Conservation (phyloP, 2,888 invertebrate species). For the Lepidochitona cinerea region DNA sequence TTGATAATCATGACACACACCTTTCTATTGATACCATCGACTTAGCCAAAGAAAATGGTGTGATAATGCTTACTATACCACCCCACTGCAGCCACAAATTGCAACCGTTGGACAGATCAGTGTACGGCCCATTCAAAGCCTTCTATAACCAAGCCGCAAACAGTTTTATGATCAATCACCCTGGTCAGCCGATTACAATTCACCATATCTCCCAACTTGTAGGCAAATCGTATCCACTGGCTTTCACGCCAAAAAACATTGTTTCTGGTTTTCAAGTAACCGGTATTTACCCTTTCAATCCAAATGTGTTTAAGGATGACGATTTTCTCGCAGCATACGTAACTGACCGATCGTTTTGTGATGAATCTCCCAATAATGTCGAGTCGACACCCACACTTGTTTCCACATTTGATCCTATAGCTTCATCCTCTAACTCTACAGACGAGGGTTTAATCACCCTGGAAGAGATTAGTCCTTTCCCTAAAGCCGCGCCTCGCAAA, state of each 20-base stretch:
- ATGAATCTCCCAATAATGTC: not conserved
- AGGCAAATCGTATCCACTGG: not conserved
- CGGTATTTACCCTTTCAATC: not conserved
- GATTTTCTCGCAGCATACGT: not conserved
- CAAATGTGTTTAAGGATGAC: not conserved
- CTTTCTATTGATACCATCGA: slow-evolving; percentile 44
- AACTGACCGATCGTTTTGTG: not conserved
- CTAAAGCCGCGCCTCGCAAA: not conserved
- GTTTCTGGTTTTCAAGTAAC: not conserved
- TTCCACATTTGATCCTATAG: not conserved
- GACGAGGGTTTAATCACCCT: not conserved
- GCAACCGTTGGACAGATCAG: slow-evolving; percentile 70
- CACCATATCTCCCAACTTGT: slow-evolving; percentile 40
- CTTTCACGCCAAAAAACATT: not conserved
- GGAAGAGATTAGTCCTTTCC: not conserved
- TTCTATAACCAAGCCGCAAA: slow-evolving; percentile 48
- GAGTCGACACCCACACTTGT: not conserved
- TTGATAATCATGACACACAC: slow-evolving; percentile 61
- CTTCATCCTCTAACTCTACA: not conserved
- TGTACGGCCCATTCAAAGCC: slow-evolving; percentile 68
- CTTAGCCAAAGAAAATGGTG: slow-evolving; percentile 62
- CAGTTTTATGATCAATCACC: slow-evolving; percentile 59
- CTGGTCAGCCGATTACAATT: slow-evolving; percentile 68
- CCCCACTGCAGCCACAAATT: slow-evolving; percentile 70
- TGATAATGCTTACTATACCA: slow-evolving; percentile 67